phyloP scores from a whole-genome alignment of 2,113 vertebrate genomes.

The Speoplatyrhinus poulsoni region DNA sequence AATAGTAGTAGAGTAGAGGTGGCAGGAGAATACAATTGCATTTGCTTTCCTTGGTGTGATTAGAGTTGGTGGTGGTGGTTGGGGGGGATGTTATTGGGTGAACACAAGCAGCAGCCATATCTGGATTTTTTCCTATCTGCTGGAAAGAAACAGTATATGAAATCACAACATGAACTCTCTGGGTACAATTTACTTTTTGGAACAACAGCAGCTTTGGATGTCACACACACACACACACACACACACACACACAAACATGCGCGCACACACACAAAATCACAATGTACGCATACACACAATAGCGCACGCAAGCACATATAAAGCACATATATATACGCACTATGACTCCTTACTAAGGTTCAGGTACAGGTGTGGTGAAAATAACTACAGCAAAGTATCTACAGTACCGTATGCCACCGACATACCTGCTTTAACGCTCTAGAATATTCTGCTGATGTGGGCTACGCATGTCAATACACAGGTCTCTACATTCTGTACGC shows the following conservation, averaged over 20 bases:
- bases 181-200: slow-evolving; percentile 9
- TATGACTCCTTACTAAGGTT: not conserved
- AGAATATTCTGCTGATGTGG: slow-evolving; percentile 54
- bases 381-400: slow-evolving; percentile 43
- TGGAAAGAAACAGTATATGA: slow-evolving; percentile 9
- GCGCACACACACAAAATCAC: not conserved
- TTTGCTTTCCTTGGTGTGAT: slow-evolving; percentile 32
- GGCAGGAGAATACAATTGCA: slow-evolving; percentile 30
- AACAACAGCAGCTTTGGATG: slow-evolving; percentile 9
- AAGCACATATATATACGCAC: slow-evolving; percentile 6
- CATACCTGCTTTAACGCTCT: slow-evolving; percentile 47
- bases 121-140: slow-evolving; percentile 31
- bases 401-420: slow-evolving; percentile 15
- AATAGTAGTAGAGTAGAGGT: slow-evolving; percentile 21
- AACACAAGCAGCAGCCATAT: slow-evolving; percentile 19
- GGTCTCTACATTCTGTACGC: not conserved
- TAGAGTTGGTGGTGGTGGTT: slow-evolving; percentile 11
- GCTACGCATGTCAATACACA: slow-evolving; percentile 7
- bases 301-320: not conserved
- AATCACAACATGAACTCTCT: slow-evolving; percentile 19
- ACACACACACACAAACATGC: not conserved
- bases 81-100: not conserved
- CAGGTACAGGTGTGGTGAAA: slow-evolving; percentile 16
- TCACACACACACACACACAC: not conserved
- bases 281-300: slow-evolving; percentile 1